Evolutionary conservation across 2,797 vertebrate genomes (phyloP).

Genomic region (Microctenopoma stevenorrisi): DNA sequence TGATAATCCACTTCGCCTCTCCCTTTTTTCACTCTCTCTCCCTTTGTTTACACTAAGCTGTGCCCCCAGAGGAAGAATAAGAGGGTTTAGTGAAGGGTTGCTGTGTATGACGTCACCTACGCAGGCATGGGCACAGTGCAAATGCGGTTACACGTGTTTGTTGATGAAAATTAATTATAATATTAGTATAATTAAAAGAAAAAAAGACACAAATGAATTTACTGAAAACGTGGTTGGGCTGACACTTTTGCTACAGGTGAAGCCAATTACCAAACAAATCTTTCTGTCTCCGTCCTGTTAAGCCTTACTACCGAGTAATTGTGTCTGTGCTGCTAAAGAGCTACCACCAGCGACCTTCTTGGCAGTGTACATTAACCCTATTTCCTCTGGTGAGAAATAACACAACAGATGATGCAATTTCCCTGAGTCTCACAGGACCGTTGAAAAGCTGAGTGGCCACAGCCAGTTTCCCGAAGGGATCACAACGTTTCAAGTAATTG

Average conservation of each 20-base stretch:
- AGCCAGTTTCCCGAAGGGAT: constrained; percentile 53
- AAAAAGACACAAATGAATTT: constrained; percentile 34
- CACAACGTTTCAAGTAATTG: constrained; percentile 40
- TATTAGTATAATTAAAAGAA: constrained; percentile 27
- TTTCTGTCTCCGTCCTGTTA: constrained; percentile 17
- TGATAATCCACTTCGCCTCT: constrained; percentile 78
- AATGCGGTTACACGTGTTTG: constrained; percentile 18
- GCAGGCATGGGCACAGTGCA: constrained; percentile 19
- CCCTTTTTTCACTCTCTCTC: constrained; percentile 62
- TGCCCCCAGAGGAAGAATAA: constrained; percentile 79
- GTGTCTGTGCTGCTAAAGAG: constrained; percentile 15
- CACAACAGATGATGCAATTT: constrained; percentile 58
- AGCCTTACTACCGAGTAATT: constrained; percentile 7
- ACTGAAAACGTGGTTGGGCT: constrained; percentile 12
- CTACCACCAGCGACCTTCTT: constrained; percentile 35
- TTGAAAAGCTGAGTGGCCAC: constrained; percentile 50
- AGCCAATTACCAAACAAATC: constrained; percentile 25
- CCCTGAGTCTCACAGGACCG: constrained; percentile 47
- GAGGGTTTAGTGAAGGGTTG: constrained; percentile 73
- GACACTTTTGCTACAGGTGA: constrained; percentile 29
- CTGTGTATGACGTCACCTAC: constrained; percentile 72
- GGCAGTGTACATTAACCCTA: constrained; percentile 36
- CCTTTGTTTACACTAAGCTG: constrained; percentile 82
- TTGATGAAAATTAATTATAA: constrained; percentile 17
- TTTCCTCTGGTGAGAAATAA: constrained; percentile 53